Base-by-base conservation (phyloP, 2,888 invertebrate genomes). In the Sturmia bella region DNA sequence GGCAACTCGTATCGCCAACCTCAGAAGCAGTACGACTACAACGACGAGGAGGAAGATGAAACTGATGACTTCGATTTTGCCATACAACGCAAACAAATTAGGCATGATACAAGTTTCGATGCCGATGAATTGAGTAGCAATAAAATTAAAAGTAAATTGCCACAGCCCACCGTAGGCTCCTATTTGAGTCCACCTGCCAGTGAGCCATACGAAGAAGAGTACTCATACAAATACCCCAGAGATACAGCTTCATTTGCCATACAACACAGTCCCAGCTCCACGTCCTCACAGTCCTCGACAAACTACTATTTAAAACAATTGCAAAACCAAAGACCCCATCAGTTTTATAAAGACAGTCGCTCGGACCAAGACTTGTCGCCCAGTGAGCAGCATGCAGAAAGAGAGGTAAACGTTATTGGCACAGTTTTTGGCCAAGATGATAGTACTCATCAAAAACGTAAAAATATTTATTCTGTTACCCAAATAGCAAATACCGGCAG, bases 381-480 rank as follows among this genome's bases (percentile, higher is more conserved):
- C 37, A 90, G 89, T 64, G 89, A 90, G 77, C 83, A 85, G 57
- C 87, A 89, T 80, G 77, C 86, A 61, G 88, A 88, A 75, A 88
- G 88, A 87, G 90, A 90, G 87, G 87, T 90, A 87, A 90, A 89
- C 85, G 79, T 86, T 84, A 87, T 85, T 86, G 87, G 87, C 78
- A 57, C 84, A 68, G 72, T 83, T 81, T 85, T 83, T 84, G 85
- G 84, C 85, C 80, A 73, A 57, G 61, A 43, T 80, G 88, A 84
- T 73, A 86, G 86, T 74, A 84, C 86, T 80, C 88, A 86, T 59
- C 88, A 87, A 87, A 90, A 87, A 86, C 90, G 87, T 87, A 90
- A 88, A 88, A 87, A 86, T 87, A 87, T 89, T 87, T 88, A 88
- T 89, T 87, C 89, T 85, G 89, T 88, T 85, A 86, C 87, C 86